Evolutionary conservation across 1,140 invertebrate species (phyloP).

Genomic region (Lordiphosa mommai): DNA sequence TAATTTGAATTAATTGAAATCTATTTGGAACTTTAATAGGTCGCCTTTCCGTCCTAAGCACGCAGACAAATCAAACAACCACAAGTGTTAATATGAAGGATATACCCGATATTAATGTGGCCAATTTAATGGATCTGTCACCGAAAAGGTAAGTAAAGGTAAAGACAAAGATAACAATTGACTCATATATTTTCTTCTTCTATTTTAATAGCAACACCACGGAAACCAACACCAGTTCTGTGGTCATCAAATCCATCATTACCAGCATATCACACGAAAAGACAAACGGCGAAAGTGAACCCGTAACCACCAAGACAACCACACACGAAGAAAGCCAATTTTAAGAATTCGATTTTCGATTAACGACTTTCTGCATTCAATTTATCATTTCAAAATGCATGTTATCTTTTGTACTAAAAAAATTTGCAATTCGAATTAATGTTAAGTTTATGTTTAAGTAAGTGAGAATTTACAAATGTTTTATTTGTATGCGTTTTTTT

Average conservation of each 20-base stretch:
- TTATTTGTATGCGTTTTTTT: conserved; percentile 6
- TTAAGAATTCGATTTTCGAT: conserved; percentile 27
- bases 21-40: conserved; percentile 40
- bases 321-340: conserved; percentile 75
- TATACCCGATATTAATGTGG: conserved; percentile 66
- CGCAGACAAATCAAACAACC: conserved; percentile 74
- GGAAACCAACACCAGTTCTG: conserved; percentile 73
- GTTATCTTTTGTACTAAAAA: conserved; percentile 14
- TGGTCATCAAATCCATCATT: conserved; percentile 78
- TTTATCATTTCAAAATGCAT: conserved; percentile 28
- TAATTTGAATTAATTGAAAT: conserved; percentile 2
- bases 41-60: conserved; percentile 76
- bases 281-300: conserved; percentile 72
- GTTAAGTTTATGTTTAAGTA: conserved; percentile 22
- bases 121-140: conserved; percentile 65
- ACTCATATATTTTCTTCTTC: neutral
- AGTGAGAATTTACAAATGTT: conserved; percentile 23
- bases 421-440: conserved; percentile 14
- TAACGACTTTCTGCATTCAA: conserved; percentile 1
- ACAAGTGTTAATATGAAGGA: conserved; percentile 73
- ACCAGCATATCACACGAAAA: conserved; percentile 77
- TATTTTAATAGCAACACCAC: conserved; percentile 62
- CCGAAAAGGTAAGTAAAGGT: conserved; percentile 49
- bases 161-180: neutral
- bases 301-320: conserved; percentile 53